These are phyloP conservation scores for Andrena haemorrhoa DNA, from an alignment of 2,888 invertebrate species.

Conservation along the genomic window DNA sequence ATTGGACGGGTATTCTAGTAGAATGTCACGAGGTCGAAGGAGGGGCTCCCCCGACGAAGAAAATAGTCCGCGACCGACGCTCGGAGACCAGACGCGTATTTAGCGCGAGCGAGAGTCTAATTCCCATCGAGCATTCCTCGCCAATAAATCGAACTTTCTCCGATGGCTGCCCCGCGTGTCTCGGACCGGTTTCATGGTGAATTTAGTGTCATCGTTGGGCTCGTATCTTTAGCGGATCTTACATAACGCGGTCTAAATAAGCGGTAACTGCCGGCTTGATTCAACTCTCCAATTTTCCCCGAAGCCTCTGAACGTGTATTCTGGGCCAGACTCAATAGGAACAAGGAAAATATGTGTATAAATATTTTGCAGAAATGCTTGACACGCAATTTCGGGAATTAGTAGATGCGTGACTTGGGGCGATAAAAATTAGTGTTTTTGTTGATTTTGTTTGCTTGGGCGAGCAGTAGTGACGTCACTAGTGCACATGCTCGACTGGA, in stretches of 20 bases:
- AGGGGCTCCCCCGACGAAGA: background rate
- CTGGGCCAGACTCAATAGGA: slow-evolving; percentile 13
- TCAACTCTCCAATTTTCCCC: background rate
- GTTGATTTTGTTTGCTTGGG: background rate
- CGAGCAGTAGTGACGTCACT: too few species aligned
- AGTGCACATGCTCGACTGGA: too few species aligned
- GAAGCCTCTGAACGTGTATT: slow-evolving; percentile 8
- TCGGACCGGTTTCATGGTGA: slow-evolving; percentile 7
- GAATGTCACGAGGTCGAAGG: slow-evolving; percentile 64
- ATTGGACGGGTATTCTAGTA: slow-evolving; percentile 64
- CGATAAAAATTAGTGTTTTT: background rate
- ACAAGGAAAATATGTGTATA: slow-evolving; percentile 9
- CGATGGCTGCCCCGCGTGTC: background rate
- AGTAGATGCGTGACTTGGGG: background rate
- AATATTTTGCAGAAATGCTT: slow-evolving; percentile 19
- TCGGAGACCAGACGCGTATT: slow-evolving; percentile 5
- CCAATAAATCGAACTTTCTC: slow-evolving; percentile 11
- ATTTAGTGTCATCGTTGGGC: slow-evolving; percentile 15
- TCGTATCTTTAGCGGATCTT: slow-evolving; percentile 17
- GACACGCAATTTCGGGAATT: background rate
- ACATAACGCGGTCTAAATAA: slow-evolving; percentile 32
- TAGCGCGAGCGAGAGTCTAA: background rate
- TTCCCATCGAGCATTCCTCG: background rate
- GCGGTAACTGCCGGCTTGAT: slow-evolving; percentile 10
- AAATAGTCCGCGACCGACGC: slow-evolving; percentile 32